phyloP scores from a whole-genome alignment of 2,797 vertebrate genomes.

The Cossypha caffra region DNA sequence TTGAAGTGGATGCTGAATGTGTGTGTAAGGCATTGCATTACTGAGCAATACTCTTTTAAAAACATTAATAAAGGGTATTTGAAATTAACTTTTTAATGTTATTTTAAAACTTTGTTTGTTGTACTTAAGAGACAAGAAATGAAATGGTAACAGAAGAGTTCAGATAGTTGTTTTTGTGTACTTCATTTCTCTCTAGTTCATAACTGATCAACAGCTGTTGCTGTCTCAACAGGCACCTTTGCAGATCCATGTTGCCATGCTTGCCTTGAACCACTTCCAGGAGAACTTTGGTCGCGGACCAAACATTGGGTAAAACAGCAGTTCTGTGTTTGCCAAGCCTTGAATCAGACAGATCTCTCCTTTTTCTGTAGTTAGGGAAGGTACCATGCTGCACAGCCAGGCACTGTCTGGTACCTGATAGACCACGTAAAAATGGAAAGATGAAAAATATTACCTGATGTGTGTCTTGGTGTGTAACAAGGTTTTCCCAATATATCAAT shows the following conservation, averaged over 20 bases:
- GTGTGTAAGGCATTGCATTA: background rate
- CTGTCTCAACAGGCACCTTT: conserved; percentile 83
- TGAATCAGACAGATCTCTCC: background rate
- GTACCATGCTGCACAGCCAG: too few relatives aligned
- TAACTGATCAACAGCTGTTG: background rate
- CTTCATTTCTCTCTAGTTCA: background rate
- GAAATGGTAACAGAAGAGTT: background rate
- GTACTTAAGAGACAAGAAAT: background rate
- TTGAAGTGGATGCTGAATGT: background rate
- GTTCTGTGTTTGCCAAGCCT: background rate
- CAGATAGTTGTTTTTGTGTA: background rate
- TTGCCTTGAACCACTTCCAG: conserved; percentile 90
- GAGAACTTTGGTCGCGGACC: conserved; percentile 87
- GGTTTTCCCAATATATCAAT: background rate
- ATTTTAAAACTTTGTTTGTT: background rate
- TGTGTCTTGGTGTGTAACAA: background rate
- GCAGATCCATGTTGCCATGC: conserved; percentile 90
- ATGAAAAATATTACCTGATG: background rate
- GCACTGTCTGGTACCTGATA: background rate
- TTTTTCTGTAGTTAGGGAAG: background rate
- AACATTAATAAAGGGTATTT: background rate
- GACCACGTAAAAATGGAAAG: background rate
- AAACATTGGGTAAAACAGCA: conserved; percentile 84
- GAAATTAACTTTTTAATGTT: background rate
- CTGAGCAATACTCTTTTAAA: background rate